Conservation (phyloP, 2,113 vertebrate genomes). For the Erythrolamprus reginae region DNA sequence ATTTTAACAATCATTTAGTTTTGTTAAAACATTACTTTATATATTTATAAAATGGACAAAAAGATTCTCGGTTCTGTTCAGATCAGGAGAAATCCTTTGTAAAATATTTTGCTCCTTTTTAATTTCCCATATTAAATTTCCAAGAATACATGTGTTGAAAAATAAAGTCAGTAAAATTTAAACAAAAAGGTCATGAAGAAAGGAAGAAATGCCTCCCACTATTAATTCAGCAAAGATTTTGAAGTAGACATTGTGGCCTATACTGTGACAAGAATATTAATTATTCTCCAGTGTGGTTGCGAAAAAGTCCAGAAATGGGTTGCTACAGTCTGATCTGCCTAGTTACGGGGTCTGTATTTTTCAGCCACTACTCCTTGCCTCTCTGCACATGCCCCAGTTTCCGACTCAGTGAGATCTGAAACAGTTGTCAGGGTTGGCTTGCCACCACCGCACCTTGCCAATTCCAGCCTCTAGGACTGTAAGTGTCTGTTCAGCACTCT, state of each 20-base stretch:
- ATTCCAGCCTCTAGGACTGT: no score
- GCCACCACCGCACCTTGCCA: no score
- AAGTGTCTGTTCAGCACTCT: no score
- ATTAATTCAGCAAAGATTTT: not conserved
- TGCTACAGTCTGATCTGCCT: no score
- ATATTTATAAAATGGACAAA: not conserved
- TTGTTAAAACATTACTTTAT: not conserved
- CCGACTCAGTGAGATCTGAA: no score
- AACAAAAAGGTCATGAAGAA: not conserved
- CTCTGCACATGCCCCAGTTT: no score
- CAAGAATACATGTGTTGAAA: not conserved
- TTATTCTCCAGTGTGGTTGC: no score
- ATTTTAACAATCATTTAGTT: not conserved
- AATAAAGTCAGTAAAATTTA: not conserved
- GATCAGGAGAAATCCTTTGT: not conserved
- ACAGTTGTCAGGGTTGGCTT: no score
- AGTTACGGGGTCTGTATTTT: no score
- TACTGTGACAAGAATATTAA: not conserved
- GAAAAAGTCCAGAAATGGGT: no score
- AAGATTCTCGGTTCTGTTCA: not conserved
- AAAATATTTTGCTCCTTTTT: not conserved
- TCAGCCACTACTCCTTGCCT: no score
- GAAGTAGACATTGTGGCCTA: not conserved
- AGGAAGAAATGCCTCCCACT: not conserved
- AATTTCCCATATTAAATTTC: not conserved